A percentile compares a stretch with the other conserved stretches of the same genome.
Evolutionary conservation across 2,113 vertebrate genomes (phyloP).

Genomic region (Nannospalax galili): DNA sequence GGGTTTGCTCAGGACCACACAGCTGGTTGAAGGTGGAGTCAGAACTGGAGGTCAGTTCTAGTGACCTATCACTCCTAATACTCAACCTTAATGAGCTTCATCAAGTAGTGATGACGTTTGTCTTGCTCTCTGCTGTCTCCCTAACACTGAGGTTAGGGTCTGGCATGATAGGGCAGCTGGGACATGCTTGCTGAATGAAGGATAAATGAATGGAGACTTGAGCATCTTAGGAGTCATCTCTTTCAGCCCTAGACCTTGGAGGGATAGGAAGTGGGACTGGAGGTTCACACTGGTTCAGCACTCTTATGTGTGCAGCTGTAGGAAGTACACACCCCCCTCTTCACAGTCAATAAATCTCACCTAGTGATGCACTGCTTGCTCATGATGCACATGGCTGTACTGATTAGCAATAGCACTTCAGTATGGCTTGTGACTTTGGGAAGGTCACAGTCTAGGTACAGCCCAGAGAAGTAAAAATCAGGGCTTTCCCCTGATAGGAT

Average conservation of each 20-base stretch:
- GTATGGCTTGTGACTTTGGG: background rate
- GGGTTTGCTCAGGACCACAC: background rate
- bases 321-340: background rate
- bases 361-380: background rate
- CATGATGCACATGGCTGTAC: background rate
- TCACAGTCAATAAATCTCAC: background rate
- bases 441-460: background rate
- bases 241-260: background rate
- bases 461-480: background rate
- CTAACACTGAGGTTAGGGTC: background rate
- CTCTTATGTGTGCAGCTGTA: rapidly evolving
- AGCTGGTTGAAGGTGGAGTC: background rate
- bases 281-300: background rate
- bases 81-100: background rate
- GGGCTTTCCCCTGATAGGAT: background rate
- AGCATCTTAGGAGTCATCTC: background rate
- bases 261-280: background rate
- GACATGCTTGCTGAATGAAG: background rate
- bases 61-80: background rate
- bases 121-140: background rate
- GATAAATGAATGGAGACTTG: background rate
- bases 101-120: background rate
- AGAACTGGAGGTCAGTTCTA: background rate
- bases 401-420: background rate
- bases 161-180: background rate